These are phyloP conservation scores for Champsocephalus gunnari DNA, from an alignment of 2,797 vertebrate species.

Conservation along the genomic window DNA sequence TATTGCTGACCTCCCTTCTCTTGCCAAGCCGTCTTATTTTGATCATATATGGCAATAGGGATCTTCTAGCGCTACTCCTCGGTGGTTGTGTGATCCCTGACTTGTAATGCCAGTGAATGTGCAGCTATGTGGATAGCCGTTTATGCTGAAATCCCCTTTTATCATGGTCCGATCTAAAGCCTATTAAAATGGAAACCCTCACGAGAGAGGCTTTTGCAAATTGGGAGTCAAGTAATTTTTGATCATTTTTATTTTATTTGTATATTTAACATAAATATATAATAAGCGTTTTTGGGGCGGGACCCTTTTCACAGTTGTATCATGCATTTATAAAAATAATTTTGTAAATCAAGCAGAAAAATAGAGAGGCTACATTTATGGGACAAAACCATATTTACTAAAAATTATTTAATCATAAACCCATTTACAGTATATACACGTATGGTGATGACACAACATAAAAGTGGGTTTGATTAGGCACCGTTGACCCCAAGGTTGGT, in stretches of 20 bases:
- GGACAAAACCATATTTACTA: too few species aligned
- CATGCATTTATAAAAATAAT: too few species aligned
- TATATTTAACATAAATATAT: too few species aligned
- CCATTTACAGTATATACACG: too few species aligned
- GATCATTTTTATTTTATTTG: too few species aligned
- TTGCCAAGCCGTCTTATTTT: constrained; percentile 76
- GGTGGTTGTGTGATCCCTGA: constrained; percentile 21
- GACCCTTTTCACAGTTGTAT: too few species aligned
- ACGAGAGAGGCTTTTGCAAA: not conserved
- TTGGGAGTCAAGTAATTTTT: too few species aligned
- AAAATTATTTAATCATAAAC: too few species aligned
- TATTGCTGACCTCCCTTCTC: constrained; percentile 74
- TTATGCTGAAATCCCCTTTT: constrained; percentile 52
- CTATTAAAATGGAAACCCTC: constrained; percentile 30
- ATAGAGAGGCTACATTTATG: too few species aligned
- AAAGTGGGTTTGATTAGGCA: not conserved
- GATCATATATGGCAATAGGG: constrained; percentile 83
- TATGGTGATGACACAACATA: too few species aligned
- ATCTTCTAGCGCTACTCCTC: constrained; percentile 65
- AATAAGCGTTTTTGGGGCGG: too few species aligned
- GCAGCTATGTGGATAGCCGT: constrained; percentile 33
- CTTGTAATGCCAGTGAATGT: constrained; percentile 54
- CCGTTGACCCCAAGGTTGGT: not conserved
- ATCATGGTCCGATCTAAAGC: constrained; percentile 18
- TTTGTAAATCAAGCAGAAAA: too few species aligned